Conservation (phyloP, 2,113 vertebrate genomes). For the Ceyx melanurus region DNA sequence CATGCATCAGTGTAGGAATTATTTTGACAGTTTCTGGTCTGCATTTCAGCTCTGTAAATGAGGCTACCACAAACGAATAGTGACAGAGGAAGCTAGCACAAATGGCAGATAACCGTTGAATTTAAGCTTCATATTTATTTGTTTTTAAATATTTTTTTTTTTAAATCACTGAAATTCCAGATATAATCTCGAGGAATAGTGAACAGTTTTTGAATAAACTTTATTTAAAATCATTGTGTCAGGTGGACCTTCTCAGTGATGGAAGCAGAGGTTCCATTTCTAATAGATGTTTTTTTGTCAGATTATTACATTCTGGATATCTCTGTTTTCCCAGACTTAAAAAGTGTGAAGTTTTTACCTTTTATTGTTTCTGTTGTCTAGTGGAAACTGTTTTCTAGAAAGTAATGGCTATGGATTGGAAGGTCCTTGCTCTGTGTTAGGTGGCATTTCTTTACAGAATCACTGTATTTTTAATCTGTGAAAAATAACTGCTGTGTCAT, state of each 20-base stretch:
- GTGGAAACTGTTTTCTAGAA: background rate
- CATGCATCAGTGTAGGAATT: fast-evolving
- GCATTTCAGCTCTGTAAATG: background rate
- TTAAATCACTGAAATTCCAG: slow-evolving; percentile 1
- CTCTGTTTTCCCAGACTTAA: background rate
- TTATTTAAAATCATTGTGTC: background rate
- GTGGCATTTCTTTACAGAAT: background rate
- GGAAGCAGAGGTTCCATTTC: background rate
- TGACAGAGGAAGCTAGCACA: background rate
- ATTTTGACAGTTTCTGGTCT: background rate
- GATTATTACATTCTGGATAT: background rate
- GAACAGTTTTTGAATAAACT: background rate
- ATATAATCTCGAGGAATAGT: background rate
- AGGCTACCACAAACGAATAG: background rate
- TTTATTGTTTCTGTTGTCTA: background rate
- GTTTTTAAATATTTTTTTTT: background rate
- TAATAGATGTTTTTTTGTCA: background rate
- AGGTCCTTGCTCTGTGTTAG: background rate
- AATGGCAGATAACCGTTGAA: background rate
- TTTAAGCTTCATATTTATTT: slow-evolving; percentile 14
- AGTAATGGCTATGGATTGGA: background rate
- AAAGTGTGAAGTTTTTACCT: background rate
- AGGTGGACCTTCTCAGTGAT: background rate
- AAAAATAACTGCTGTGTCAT: background rate
- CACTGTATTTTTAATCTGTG: background rate